Conservation (phyloP, 1,140 invertebrate genomes). For the Cardiocondyla obscurior region DNA sequence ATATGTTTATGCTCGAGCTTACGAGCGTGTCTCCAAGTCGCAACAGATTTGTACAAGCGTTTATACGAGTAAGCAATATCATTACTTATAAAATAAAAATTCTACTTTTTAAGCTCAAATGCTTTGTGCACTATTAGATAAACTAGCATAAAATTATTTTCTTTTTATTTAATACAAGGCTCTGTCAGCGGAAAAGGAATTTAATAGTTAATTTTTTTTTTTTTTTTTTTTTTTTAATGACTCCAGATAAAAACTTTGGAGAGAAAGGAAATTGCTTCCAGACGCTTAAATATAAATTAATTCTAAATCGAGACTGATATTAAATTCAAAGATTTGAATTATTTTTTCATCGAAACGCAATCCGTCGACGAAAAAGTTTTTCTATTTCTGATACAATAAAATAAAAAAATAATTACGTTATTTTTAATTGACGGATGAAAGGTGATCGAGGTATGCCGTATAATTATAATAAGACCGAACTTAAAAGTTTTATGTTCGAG, state of each 20-base stretch:
- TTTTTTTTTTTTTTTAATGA: neutral
- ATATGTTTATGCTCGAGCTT: conserved; percentile 21
- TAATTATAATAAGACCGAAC: conserved; percentile 38
- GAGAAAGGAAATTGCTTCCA: neutral
- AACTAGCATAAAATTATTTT: neutral
- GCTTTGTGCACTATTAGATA: neutral
- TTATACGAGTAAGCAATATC: conserved; percentile 36
- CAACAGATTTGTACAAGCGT: neutral
- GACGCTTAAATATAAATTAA: neutral
- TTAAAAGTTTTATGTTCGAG: conserved; percentile 39
- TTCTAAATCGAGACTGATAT: neutral
- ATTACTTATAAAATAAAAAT: conserved; percentile 42
- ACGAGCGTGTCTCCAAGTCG: conserved; percentile 11
- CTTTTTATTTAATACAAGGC: neutral
- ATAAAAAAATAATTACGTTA: too few relatives aligned
- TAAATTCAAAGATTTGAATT: neutral
- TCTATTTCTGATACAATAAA: too few relatives aligned
- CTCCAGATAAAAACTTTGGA: neutral
- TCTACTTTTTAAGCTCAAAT: neutral
- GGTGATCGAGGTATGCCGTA: neutral
- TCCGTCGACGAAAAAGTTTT: neutral
- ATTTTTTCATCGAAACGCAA: neutral
- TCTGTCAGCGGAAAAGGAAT: neutral
- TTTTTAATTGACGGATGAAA: conserved; percentile 4
- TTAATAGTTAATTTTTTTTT: neutral